Evolutionary conservation across 2,888 invertebrate genomes (phyloP), one percentile per base, ranked within the genome.

Genomic region (Quadroppia sp.): DNA sequence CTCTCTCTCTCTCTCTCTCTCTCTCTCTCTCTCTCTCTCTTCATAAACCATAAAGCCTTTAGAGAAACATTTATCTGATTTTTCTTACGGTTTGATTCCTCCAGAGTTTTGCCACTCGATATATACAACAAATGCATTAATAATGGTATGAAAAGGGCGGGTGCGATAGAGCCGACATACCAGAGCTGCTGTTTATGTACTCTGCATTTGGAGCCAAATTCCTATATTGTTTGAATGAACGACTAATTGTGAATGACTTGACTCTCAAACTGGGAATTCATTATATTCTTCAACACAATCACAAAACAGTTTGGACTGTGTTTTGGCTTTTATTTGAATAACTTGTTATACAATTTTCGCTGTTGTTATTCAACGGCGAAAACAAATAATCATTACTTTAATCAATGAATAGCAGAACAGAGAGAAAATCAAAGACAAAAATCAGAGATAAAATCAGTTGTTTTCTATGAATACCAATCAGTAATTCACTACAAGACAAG

Each of bases 31-130:
- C n/a, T n/a, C n/a, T 6, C 45, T 45, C n/a, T 13, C 13, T 11
- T 45, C 6, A 45, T 45, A 50, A 20, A 3, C 4, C 3, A 50
- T 20, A n/a, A 23, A 50, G 50, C 50, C 50, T 50, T 50, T 23
- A 23, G 50, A 50, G 50, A 50, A 59, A 28, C 56, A 59, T 59
- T 59, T 59, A 59, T 59, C 56, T 28, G 56, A 59, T 59, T 59
- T 59, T 30, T 59, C 15, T 30, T 23, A 48, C 30, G 25, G 28
- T 28, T 59, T 25, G 56, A 25, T 59, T 59, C 56, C 56, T 30
- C 30, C 56, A 28, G 56, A 59, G 56, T 59, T 59, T 59, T 59
- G 20, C 56, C 28, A 59, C 3, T 13, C 56, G 3, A 59, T 59
- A 59, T 28, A 59, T 59, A 17, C 9, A 28, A 59, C 56, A 59